Conservation (phyloP, 2,888 invertebrate genomes). For the Diloba caeruleocephala region DNA sequence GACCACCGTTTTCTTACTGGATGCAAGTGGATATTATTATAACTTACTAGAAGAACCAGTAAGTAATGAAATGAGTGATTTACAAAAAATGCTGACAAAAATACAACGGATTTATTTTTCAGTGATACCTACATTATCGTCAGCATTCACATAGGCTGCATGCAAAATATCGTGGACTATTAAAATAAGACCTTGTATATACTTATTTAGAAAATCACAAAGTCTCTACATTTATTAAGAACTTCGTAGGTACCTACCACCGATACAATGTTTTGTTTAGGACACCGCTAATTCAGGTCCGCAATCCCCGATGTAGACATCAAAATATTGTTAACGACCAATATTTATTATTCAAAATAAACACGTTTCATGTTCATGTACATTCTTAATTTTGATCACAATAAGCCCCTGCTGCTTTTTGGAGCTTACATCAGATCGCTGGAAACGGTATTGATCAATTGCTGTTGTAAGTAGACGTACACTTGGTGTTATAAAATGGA, state of each 20-base stretch:
- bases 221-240: slow-evolving; percentile 12
- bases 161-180: too few relatives aligned
- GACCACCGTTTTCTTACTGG: too few relatives aligned
- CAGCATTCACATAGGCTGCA: too few relatives aligned
- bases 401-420: slow-evolving; percentile 72
- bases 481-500: slow-evolving; percentile 45
- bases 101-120: too few relatives aligned
- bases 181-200: too few relatives aligned
- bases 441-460: slow-evolving; percentile 65
- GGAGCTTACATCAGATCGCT: slow-evolving; percentile 65
- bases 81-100: too few relatives aligned
- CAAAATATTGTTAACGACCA: slow-evolving; percentile 78
- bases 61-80: too few relatives aligned
- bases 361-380: slow-evolving; percentile 77
- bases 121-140: too few relatives aligned
- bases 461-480: slow-evolving; percentile 80
- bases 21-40: too few relatives aligned
- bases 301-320: slow-evolving; percentile 67
- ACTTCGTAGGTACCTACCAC: not conserved
- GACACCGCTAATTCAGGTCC: slow-evolving; percentile 52
- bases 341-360: slow-evolving; percentile 75
- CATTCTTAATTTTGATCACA: slow-evolving; percentile 75
- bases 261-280: slow-evolving; percentile 6
- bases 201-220: slow-evolving; percentile 33
- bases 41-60: too few relatives aligned